Evolutionary conservation across 2,888 invertebrate genomes (phyloP), one percentile per base, ranked within the genome.

Genomic region (Zhuqinia jingwanae): DNA sequence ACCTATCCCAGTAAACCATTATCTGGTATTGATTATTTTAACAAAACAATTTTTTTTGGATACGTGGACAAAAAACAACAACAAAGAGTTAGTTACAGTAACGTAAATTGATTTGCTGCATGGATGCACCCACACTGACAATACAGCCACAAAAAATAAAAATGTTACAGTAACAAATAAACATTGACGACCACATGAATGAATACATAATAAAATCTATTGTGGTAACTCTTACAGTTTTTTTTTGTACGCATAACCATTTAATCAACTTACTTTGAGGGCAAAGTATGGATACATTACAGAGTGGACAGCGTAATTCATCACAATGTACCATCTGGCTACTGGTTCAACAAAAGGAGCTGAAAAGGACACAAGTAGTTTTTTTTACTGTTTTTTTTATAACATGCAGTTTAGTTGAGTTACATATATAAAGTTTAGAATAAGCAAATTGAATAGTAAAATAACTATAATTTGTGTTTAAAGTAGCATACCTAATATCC

Each of bases 281-380:
- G 88, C 85, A 25, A 88, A 89, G 65, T 89, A 89, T 1, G 83
- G 73, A 85, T 89, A 89, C 89, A 89, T 89, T 20, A 87, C 22
- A 22, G 82, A 80, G 70, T 89, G 89, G 11, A 89, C 88, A 45
- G 75, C 78, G 36, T 88, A 88, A 45, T 89, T 89, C 88, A 89
- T 88, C n/a, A 87, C 73, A 30, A 87, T 88, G 70, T 87, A 89
- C 82, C 87, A 89, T 47, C 88, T 60, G 2, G 88, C 75, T 5
- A 85, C 79, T 22, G 89, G 89, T 36, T 88, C 89, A n/a, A 85
- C 85, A 17, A 81, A 88, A 60, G 88, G 88, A 17, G 85, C 88
- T 56, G 50, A 79, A 50, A 60, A 60, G n/a, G 20, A 47, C 45
- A 63, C 30, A 63, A 63, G 17, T n/a, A 36, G 10, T 56, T 60